Base-by-base conservation (phyloP, 1,140 invertebrate species). In the Drosophila rhopaloa region DNA sequence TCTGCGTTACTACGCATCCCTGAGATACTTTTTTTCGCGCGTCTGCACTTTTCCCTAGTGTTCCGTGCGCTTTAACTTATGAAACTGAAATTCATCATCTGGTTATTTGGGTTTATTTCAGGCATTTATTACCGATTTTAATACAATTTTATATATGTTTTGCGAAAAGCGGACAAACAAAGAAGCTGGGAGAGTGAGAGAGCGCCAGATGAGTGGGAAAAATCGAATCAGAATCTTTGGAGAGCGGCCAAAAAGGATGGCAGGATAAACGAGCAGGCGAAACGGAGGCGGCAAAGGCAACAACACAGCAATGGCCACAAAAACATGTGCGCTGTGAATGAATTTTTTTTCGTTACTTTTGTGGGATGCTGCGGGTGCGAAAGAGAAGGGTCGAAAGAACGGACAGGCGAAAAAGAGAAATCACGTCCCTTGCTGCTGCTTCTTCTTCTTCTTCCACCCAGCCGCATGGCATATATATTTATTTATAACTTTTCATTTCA, bases 401-500 rank as follows among this genome's bases (percentile, higher is more conserved):
- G 61, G 71, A 62, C 77, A 65, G 83, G 73, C 83, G 13, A 27
- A 79, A 56, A 76, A 86, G 70, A 88, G 83, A 88, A 88, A 83
- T 83, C 83, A 86, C 83, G 83, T 86, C 83, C 83, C 83, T 63
- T 47, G 57, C 46, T 11, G 41, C 41, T 13, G 78, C 48, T 24
- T 43, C 46, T 27, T 16, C 40, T 38, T 38, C 27, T n/a, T 27
- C 9, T 4, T 41, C 5, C 54, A 5, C 70, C 16, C 41, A 60
- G 73, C 66, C 79, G 76, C 78, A 88, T 86, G 83, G 76, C 83
- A 83, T 88, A 79, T 88, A 86, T 88, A 88, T 88, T 88, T 88
- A 88, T 88, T 88, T 88, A 60, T 88, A 88, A 88, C 83, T 88
- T 88, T 88, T 88, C 84, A 88, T 88, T 88, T 88, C 83, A 79